These are phyloP conservation scores for Melanerpes aurifrons DNA, from an alignment of 2,113 vertebrate species.

Conservation along the genomic window DNA sequence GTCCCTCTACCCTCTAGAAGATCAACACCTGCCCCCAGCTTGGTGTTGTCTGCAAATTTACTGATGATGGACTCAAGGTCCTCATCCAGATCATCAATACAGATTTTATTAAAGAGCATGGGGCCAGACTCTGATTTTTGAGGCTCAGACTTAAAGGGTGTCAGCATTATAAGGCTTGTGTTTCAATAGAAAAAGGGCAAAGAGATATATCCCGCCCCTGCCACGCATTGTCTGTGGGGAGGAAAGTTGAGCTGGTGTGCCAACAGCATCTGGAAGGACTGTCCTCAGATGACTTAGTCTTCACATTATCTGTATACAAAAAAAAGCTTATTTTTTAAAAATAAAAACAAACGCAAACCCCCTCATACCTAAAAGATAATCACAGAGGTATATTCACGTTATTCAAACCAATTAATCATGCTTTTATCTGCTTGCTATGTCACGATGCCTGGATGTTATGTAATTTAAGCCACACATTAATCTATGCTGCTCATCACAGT, in stretches of 20 bases:
- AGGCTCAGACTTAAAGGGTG: neutral
- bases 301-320: slow-evolving; percentile 11
- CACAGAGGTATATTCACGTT: slow-evolving; percentile 9
- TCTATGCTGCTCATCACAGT: neutral
- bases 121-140: neutral
- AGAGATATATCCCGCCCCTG: slow-evolving; percentile 40
- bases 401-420: slow-evolving; percentile 33
- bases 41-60: too few relatives aligned
- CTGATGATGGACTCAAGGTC: too few relatives aligned
- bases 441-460: neutral
- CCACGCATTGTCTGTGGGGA: slow-evolving; percentile 1
- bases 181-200: neutral
- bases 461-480: slow-evolving; percentile 48
- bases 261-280: slow-evolving; percentile 47
- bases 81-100: too few relatives aligned
- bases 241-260: neutral
- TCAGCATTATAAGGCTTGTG: neutral
- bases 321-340: neutral
- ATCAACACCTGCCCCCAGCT: too few relatives aligned
- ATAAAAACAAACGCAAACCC: neutral
- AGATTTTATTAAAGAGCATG: too few relatives aligned
- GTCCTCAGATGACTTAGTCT: slow-evolving; percentile 52
- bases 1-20: too few relatives aligned
- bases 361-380: neutral
- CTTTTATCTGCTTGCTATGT: neutral